phyloP scores from a whole-genome alignment of 2,888 invertebrate genomes.

The Xanthia togata region DNA sequence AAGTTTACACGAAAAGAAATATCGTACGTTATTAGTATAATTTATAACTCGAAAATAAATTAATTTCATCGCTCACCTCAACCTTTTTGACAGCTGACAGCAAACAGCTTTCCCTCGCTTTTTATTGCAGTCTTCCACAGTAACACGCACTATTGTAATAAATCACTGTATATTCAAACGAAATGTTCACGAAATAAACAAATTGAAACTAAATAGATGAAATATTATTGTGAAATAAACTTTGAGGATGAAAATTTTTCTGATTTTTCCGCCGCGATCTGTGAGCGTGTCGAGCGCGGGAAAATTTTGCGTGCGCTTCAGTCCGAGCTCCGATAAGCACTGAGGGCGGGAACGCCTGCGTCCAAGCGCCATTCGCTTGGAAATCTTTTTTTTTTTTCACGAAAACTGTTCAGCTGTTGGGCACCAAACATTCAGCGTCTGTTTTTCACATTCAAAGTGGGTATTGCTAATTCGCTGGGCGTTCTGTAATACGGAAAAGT shows the following conservation, averaged over 20 bases:
- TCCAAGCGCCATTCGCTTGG: conserved; percentile 69
- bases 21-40: conserved; percentile 53
- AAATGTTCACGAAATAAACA: conserved; percentile 60
- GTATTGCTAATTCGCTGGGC: conserved; percentile 52
- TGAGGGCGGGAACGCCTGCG: conserved; percentile 80
- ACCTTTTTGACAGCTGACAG: conserved; percentile 85
- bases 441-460: conserved; percentile 60
- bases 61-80: conserved; percentile 80
- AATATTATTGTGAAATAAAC: conserved; percentile 56
- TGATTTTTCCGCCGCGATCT: conserved; percentile 70
- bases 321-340: conserved; percentile 71
- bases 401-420: conserved; percentile 68
- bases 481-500: conserved; percentile 40
- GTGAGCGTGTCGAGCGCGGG: conserved; percentile 68
- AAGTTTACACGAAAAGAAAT: conserved; percentile 56
- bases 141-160: conserved; percentile 75
- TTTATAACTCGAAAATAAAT: conserved; percentile 71
- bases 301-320: conserved; percentile 69
- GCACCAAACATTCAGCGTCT: conserved; percentile 68
- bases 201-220: conserved; percentile 47
- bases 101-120: conserved; percentile 74
- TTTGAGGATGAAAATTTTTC: conserved; percentile 57
- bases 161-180: conserved; percentile 70
- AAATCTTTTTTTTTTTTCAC: conserved; percentile 71
- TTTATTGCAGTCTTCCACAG: conserved; percentile 73